Base-by-base conservation (phyloP, 2,888 invertebrate species). In the Caenorhabditis japonica region DNA sequence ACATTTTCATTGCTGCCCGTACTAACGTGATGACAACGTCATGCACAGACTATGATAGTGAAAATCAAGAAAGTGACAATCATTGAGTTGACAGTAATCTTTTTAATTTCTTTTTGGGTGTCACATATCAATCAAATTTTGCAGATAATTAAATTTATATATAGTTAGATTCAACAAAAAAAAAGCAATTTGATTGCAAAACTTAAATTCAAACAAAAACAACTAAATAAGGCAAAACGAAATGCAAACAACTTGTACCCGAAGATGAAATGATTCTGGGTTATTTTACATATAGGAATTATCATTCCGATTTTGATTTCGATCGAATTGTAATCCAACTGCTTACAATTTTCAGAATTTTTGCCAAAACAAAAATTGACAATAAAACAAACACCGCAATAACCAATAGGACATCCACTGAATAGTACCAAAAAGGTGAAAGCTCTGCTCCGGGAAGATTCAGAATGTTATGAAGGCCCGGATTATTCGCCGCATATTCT, bases 401-500 rank as follows among this genome's bases (percentile, higher is more conserved):
- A 2, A 60, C 38, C 4, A 53, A 10, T 5, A 55, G 25, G 12
- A 56, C 46, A 60, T 75, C 75, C 0, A 43, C 36, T 12, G 34
- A 53, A 46, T 75, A 75, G 21, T 75, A 75, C 30, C 41, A 49
- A 36, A 75, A 70, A 19, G 69, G 47, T 8, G 47, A 47, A 17
- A 60, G 10, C 10, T 62, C 64, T 10, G 72, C 52, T 3, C 72
- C 72, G 0, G 62, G 62, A 23, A 72, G 62, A 17, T 72, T 72
- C 5, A 72, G 13, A 23, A 61, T 36, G 52, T 64, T 62, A 41
- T 75, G 70, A 3, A 75, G 41, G 12, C 58, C 64, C 10, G 73
- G 73, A 60, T 74, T 68, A 12, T 52, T 66, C 5, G 69, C 78
- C 4, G 73, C 53, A 39, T 47, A 78, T 36, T 78, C 78, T 8